Evolutionary conservation across 2,113 vertebrate genomes (phyloP).

Genomic region (Columba janthina): DNA sequence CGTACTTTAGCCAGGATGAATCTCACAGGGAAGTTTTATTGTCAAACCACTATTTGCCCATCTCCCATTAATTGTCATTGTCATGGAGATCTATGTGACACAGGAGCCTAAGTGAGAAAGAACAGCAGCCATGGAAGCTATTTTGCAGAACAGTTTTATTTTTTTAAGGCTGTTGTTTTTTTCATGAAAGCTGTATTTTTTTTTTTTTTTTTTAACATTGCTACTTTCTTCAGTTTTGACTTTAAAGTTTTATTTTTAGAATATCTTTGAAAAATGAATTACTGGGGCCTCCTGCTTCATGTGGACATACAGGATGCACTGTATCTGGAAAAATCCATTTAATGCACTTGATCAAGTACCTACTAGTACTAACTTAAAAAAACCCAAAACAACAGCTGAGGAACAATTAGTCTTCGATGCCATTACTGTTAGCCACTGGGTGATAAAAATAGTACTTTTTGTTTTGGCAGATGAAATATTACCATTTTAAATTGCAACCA

Average conservation of each 20-base stretch:
- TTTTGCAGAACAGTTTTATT: not conserved
- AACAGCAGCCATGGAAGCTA: not conserved
- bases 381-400: not conserved
- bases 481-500: not conserved
- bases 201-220: not conserved
- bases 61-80: not conserved
- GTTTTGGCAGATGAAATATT: not conserved
- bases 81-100: not conserved
- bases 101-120: not conserved
- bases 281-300: not conserved
- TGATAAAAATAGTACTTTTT: not conserved
- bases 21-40: not conserved
- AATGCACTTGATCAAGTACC: not conserved
- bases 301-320: fast-evolving
- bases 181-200: not conserved
- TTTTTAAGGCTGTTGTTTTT: not conserved
- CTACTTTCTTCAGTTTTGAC: not conserved
- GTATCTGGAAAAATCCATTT: not conserved
- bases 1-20: not conserved
- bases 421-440: not conserved
- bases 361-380: not conserved
- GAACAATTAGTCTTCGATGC: not conserved
- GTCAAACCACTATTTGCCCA: not conserved
- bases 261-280: not conserved
- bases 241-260: not conserved